Percentiles rank a stretch among this genome's conserved stretches.
Evolutionary conservation across 2,888 invertebrate species (phyloP).

Genomic region (Ophioninae sp.): DNA sequence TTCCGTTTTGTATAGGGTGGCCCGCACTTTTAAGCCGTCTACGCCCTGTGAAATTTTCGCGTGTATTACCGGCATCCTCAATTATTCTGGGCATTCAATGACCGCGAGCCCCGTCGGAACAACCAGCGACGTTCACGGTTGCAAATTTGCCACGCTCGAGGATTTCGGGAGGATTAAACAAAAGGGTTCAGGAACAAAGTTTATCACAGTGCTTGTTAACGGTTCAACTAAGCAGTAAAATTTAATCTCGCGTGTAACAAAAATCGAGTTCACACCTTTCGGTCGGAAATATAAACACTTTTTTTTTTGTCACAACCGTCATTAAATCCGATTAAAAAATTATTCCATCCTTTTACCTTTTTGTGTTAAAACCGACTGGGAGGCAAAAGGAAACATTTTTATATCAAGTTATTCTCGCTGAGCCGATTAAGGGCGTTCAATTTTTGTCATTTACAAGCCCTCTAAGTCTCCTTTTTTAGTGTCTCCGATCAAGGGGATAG

Average conservation of each 20-base stretch:
- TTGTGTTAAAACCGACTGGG: too few relatives aligned
- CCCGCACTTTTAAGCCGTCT: background rate
- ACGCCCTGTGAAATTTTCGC: slow-evolving; percentile 20
- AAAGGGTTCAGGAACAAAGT: slow-evolving; percentile 56
- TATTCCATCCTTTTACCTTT: too few relatives aligned
- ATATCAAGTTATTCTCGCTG: background rate
- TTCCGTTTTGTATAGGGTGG: slow-evolving; percentile 6
- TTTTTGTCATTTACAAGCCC: background rate
- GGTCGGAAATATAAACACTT: slow-evolving; percentile 9
- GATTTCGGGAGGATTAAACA: slow-evolving; percentile 52
- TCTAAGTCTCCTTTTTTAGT: slow-evolving; percentile 50
- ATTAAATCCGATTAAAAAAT: background rate
- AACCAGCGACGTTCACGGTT: slow-evolving; percentile 49
- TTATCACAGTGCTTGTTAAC: slow-evolving; percentile 45
- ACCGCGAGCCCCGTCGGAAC: background rate
- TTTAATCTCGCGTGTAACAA: slow-evolving; percentile 15
- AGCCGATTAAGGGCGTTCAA: background rate
- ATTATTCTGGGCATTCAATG: slow-evolving; percentile 29
- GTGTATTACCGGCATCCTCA: slow-evolving; percentile 23
- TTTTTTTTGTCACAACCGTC: slow-evolving; percentile 30
- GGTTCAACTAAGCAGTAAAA: slow-evolving; percentile 38
- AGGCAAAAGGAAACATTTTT: too few relatives aligned
- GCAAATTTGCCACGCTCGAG: slow-evolving; percentile 53
- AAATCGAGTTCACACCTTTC: slow-evolving; percentile 6
- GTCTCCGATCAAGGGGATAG: slow-evolving; percentile 38